Base-by-base conservation (phyloP, 2,888 invertebrate species). In the Platycheirus rosarum region DNA sequence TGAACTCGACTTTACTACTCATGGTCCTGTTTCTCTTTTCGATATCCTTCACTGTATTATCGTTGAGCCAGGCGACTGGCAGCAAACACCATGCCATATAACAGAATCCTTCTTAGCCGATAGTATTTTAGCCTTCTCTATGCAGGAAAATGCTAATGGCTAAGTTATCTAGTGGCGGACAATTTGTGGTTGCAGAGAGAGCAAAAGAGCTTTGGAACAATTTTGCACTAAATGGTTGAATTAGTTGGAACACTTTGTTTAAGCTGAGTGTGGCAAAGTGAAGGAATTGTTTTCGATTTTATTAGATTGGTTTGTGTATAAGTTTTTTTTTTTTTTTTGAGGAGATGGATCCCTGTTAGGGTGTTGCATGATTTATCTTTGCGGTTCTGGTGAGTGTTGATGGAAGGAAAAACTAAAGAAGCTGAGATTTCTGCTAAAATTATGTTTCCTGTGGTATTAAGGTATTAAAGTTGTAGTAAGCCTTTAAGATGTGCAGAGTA, bases 191-290 rank as follows among this genome's bases (percentile, higher is more conserved):
- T 37, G 9, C 23, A 23, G 37, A 14, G 23, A 46, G 11, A 23
- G 40, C 23, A 48, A 35, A 65, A 44, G 55, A 55, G 70, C 63
- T 62, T 69, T 48, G 46, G 14, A 78, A 55, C 48, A 60, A 48
- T 73, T 62, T 62, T 40, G 8, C 42, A 63, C 73, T 68, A 63
- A 73, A 73, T 73, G 78, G 68, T 55, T 26, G 37, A 73, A 68
- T 78, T 78, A 78, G 73, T 68, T 68, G 66, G 40, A 68, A 48
- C 78, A 78, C 53, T 68, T 68, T 77, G 65, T 71, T 66, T 44
- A 44, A 46, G 49, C 65, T 71, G 26, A 60, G 70, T 37, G 49
- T 44, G 29, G 60, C 18, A 26, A 55, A 55, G 42, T 77, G 49
- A 13, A 14, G 40, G 57, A 57, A 65, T 65, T 44, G 57, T 65